Evolutionary conservation across 2,797 vertebrate genomes (phyloP).

Genomic region (Hipposideros larvatus): DNA sequence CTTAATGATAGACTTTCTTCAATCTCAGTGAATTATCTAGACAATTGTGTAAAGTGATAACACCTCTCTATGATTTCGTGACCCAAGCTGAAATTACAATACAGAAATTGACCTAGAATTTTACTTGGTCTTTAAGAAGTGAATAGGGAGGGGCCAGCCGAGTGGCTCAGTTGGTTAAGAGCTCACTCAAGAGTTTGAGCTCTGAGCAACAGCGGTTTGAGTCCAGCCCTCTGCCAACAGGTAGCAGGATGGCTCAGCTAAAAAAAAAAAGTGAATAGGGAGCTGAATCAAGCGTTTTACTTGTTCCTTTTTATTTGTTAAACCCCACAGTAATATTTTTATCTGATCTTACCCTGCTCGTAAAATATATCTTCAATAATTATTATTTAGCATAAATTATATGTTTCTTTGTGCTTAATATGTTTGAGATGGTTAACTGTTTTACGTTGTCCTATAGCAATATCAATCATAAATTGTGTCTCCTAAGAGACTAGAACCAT

Average conservation of each 20-base stretch:
- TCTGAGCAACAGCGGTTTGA: too few relatives aligned
- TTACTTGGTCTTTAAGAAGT: constrained; percentile 1
- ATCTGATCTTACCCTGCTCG: not conserved
- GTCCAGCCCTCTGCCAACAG: too few relatives aligned
- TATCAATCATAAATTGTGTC: constrained; percentile 5
- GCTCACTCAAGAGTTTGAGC: too few relatives aligned
- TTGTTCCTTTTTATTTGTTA: not conserved
- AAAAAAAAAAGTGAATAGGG: not conserved
- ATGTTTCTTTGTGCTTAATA: not conserved
- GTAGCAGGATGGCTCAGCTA: too few relatives aligned
- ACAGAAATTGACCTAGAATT: not conserved
- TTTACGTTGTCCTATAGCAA: constrained; percentile 18
- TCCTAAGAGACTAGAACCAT: not conserved
- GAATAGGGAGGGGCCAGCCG: too few relatives aligned
- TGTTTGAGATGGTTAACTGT: constrained; percentile 37
- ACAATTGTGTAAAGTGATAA: not conserved
- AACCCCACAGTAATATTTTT: not conserved
- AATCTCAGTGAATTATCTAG: not conserved
- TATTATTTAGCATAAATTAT: constrained; percentile 44
- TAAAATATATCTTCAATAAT: not conserved
- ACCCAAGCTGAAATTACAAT: not conserved
- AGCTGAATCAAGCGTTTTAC: not conserved
- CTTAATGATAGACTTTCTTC: not conserved
- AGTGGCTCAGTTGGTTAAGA: too few relatives aligned
- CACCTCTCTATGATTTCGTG: not conserved